Evolutionary conservation across 2,888 invertebrate genomes (phyloP).

Genomic region (Pecten maximus): DNA sequence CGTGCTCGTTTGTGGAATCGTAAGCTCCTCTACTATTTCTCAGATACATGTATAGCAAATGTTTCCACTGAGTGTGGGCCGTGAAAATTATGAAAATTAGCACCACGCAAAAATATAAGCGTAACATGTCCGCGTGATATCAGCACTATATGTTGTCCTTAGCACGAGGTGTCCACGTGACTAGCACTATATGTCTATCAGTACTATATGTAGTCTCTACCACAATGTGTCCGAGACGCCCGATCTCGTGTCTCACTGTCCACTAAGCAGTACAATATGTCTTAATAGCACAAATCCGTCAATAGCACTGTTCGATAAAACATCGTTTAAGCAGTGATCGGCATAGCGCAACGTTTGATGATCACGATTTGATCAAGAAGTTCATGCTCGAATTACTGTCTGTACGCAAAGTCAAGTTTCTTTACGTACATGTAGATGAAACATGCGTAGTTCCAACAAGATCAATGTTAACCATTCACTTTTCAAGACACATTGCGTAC

Average conservation of each 20-base stretch:
- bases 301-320: not conserved
- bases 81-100: not conserved
- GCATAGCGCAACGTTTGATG: not conserved
- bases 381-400: not conserved
- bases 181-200: not conserved
- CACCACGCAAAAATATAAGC: not conserved
- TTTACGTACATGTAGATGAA: not conserved
- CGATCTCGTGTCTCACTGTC: too few species aligned
- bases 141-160: not conserved
- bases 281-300: not conserved
- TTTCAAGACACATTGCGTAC: conserved; percentile 67
- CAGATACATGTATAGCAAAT: not conserved
- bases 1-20: not conserved
- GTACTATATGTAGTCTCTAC: not conserved
- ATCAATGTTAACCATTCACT: not conserved
- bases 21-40: not conserved
- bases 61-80: not conserved
- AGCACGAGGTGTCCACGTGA: not conserved
- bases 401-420: not conserved
- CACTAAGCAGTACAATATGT: not conserved
- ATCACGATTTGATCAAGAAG: not conserved
- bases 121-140: not conserved
- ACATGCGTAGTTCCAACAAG: not conserved
- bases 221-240: not conserved
- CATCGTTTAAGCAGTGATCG: not conserved